Base-by-base conservation (phyloP, 2,797 vertebrate species). In the Petrocephalus schoutedeni region DNA sequence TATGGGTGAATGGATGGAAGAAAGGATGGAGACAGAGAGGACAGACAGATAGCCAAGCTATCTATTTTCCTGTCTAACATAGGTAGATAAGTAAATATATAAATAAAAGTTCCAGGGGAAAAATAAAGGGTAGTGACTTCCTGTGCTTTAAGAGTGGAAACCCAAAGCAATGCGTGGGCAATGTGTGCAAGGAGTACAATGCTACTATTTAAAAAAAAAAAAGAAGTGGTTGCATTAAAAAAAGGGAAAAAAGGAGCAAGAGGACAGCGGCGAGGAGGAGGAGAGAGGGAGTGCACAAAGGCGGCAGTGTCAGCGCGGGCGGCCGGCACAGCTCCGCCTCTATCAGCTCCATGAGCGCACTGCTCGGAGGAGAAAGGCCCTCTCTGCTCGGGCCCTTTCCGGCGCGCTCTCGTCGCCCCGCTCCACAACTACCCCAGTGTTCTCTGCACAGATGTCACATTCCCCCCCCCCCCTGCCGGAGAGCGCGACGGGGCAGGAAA, bases 261-360 rank as follows among this genome's bases (percentile, higher is more conserved):
- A 86, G 91, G 90, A 87, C 90, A 92, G 88, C 54, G 74, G 54
- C 7, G 14, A 85, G 89, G 88, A 92, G 91, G 77, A 89, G 90
- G 91, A 91, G 90, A 92, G 89, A 71, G 41, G 54, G 57, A 67
- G 14, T 77, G 64, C 91, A 94, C 92, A 94, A 93, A 92, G 91
- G 89, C 8, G 88, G 87, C 77, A 92, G 93, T 95, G 93, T 94
- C 91, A 93, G 93, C 89, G 92, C 91, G 64, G 91, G 90, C 91
- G 91, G 1, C 8, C 90, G 91, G 87, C 21, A 86, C 90, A 5
- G 83, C 89, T 89, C 89, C 91, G 92, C 92, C 92, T 92, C 90
- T 93, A 89, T 89, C 89, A 90, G 87, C 90, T 91, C 88, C 84
- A 74, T 86, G 87, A 91, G 88, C 83, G 59, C 83, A 89, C 88